Evolutionary conservation across 2,888 invertebrate genomes (phyloP).

Genomic region (Nasonia oneida): DNA sequence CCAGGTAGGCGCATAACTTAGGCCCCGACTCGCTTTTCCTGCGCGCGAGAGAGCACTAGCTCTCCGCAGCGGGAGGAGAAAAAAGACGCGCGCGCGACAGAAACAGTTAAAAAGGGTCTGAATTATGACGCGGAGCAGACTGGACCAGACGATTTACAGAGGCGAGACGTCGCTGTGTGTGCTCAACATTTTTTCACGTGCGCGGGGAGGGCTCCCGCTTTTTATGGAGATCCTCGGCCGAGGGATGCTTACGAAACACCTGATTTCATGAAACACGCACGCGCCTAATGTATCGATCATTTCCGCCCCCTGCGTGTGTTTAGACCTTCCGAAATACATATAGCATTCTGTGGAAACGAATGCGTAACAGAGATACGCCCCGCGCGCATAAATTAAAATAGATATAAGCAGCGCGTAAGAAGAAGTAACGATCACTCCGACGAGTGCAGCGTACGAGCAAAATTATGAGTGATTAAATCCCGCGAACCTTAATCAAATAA

Average conservation of each 20-base stretch:
- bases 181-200: conserved; percentile 8
- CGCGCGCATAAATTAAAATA: background rate
- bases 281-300: conserved; percentile 28
- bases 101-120: conserved; percentile 65
- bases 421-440: conserved; percentile 28
- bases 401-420: conserved; percentile 14
- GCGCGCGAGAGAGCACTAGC: background rate
- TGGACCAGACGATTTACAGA: background rate
- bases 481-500: conserved; percentile 41
- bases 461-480: conserved; percentile 35
- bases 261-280: background rate
- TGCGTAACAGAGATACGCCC: background rate
- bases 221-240: conserved; percentile 40
- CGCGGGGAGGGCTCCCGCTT: background rate
- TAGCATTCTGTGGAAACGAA: background rate
- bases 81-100: conserved; percentile 62
- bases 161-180: background rate
- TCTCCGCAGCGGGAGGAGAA: conserved; percentile 25
- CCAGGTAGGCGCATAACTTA: conserved; percentile 45
- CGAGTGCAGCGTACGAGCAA: conserved; percentile 6
- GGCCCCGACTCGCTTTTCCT: background rate
- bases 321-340: background rate
- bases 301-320: background rate
- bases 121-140: conserved; percentile 59
- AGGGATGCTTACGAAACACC: conserved; percentile 49